These are phyloP conservation scores for Zapus hudsonius DNA, from an alignment of 2,113 vertebrate genomes.

Conservation along the genomic window DNA sequence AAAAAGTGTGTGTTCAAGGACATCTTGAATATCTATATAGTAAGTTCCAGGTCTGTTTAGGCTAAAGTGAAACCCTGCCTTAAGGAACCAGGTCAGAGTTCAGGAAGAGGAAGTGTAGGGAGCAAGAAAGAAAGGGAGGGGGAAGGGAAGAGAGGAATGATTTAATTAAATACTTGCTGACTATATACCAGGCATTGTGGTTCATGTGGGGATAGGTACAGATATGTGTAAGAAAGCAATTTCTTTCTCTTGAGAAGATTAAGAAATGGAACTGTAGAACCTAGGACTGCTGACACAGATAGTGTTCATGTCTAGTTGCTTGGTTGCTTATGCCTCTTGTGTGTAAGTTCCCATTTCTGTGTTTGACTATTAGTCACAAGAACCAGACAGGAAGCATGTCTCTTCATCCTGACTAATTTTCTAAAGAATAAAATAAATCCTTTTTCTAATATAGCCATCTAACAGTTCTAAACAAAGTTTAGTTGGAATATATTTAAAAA, in stretches of 20 bases:
- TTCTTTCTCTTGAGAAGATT: background rate
- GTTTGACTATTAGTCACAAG: conserved; percentile 45
- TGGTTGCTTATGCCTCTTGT: conserved; percentile 2
- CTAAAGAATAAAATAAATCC: conserved; percentile 30
- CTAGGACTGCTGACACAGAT: conserved; percentile 25
- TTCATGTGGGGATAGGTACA: background rate
- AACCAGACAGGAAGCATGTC: conserved; percentile 36
- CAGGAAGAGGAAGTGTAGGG: too few species aligned
- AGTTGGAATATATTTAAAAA: background rate
- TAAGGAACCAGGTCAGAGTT: too few species aligned
- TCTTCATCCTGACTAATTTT: conserved; percentile 46
- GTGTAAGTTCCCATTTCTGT: conserved; percentile 54
- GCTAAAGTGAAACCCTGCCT: too few species aligned
- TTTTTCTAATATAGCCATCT: background rate
- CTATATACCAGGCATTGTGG: background rate
- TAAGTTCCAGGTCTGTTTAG: too few species aligned
- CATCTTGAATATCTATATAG: too few species aligned
- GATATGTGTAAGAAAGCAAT: background rate
- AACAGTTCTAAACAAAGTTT: conserved; percentile 40
- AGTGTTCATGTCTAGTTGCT: background rate
- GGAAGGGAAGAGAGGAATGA: too few species aligned
- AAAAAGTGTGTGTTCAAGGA: too few species aligned
- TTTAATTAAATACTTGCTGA: background rate
- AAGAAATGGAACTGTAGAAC: conserved; percentile 31
- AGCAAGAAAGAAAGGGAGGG: too few species aligned